Percentiles rank a stretch among this genome's conserved stretches.
phyloP scores from a whole-genome alignment of 2,888 invertebrate genomes.

The Euzophera pinguis region DNA sequence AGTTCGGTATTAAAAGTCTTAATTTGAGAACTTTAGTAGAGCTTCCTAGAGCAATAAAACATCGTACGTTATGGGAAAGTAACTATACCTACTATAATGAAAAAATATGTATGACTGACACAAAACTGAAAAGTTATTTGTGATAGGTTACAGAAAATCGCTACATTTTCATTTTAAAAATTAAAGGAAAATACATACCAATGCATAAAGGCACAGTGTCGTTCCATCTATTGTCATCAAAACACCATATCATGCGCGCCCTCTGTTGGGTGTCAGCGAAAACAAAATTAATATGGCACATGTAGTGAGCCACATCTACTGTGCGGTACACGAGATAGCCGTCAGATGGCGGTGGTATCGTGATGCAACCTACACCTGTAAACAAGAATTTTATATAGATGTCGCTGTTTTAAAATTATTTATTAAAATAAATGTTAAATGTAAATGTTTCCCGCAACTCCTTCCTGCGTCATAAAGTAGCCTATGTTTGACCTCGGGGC shows the following conservation, averaged over 20 bases:
- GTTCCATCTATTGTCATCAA: conserved; percentile 83
- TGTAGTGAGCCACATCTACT: conserved; percentile 82
- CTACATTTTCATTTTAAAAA: not conserved
- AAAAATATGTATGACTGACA: not conserved
- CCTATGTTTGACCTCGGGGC: too few species aligned
- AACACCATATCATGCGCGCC: conserved; percentile 82
- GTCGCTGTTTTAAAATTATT: not conserved
- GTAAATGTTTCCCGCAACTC: too few species aligned
- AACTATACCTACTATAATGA: not conserved
- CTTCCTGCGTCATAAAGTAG: too few species aligned
- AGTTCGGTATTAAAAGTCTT: conserved; percentile 6
- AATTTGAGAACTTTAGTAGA: conserved; percentile 9
- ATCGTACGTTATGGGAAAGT: too few species aligned
- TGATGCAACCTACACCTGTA: conserved; percentile 84
- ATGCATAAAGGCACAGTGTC: conserved; percentile 81
- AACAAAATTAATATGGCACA: conserved; percentile 83
- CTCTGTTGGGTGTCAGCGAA: conserved; percentile 84
- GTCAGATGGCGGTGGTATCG: conserved; percentile 81
- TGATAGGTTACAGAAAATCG: too few species aligned
- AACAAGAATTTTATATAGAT: conserved; percentile 18
- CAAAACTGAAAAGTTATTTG: not conserved
- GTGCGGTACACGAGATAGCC: conserved; percentile 85
- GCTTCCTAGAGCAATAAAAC: not conserved
- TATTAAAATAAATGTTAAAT: too few species aligned
- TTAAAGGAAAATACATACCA: conserved; percentile 69